Evolutionary conservation across 2,888 invertebrate species (phyloP).

Genomic region (Tipula lateralis): DNA sequence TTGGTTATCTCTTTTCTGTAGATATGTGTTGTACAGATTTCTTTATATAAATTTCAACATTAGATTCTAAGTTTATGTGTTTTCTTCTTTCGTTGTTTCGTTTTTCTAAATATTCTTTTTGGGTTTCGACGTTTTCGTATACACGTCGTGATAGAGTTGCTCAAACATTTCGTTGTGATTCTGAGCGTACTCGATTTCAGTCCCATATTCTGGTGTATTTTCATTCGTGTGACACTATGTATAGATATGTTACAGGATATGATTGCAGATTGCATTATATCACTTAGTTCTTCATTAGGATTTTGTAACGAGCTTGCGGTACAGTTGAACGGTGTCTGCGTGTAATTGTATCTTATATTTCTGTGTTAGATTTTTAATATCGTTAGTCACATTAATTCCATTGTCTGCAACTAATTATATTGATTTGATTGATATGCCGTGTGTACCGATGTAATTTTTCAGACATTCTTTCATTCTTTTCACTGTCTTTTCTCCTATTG

Average conservation of each 20-base stretch:
- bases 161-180: not conserved
- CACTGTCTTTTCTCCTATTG: no score
- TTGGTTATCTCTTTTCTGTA: no score
- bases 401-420: not conserved
- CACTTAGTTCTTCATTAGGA: not conserved
- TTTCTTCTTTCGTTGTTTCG: not conserved
- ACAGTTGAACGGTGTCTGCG: not conserved
- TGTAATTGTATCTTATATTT: not conserved
- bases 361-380: not conserved
- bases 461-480: not conserved
- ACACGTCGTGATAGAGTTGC: not conserved
- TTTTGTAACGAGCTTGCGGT: not conserved
- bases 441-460: not conserved
- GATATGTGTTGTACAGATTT: not conserved
- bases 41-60: not conserved
- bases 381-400: not conserved
- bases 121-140: not conserved
- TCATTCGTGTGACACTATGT: not conserved
- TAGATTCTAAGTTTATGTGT: not conserved
- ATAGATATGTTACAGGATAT: not conserved
- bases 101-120: not conserved
- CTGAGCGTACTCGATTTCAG: not conserved
- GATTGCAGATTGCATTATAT: not conserved
- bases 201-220: not conserved
- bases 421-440: not conserved